Evolutionary conservation across 2,113 vertebrate genomes (phyloP).

Genomic region (Crotalus helleri): DNA sequence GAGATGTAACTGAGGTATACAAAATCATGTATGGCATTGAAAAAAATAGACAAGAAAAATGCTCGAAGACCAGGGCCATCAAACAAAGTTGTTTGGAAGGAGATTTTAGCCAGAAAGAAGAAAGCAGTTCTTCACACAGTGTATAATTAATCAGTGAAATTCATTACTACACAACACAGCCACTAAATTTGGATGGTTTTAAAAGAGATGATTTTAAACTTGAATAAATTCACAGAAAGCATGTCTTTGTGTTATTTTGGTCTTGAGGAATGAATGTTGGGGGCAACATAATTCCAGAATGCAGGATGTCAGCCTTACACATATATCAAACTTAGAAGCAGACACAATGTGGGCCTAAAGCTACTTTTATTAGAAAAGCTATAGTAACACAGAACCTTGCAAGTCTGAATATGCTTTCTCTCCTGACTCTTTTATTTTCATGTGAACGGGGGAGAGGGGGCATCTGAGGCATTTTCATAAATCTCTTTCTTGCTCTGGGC

Average conservation of each 20-base stretch:
- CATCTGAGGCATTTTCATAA: not conserved
- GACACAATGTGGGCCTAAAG: not conserved
- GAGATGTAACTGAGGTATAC: not conserved
- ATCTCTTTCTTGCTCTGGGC: not conserved
- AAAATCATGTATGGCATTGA: not conserved
- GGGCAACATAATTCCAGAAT: not conserved
- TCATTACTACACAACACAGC: not conserved
- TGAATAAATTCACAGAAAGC: not conserved
- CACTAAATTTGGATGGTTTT: not conserved
- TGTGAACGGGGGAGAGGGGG: not conserved
- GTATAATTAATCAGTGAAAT: not conserved
- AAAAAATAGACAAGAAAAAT: not conserved
- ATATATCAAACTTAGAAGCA: not conserved
- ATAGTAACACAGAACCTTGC: not conserved
- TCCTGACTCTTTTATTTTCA: not conserved
- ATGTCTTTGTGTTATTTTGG: not conserved
- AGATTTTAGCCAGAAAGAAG: not conserved
- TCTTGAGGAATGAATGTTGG: not conserved
- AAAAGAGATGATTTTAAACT: not conserved
- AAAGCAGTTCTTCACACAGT: not conserved
- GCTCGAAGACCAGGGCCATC: not conserved
- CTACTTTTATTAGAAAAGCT: not conserved
- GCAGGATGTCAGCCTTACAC: not conserved
- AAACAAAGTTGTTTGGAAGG: not conserved
- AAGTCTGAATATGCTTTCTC: not conserved